Conservation (phyloP, 2,888 invertebrate genomes). For the Hyles lineata region DNA sequence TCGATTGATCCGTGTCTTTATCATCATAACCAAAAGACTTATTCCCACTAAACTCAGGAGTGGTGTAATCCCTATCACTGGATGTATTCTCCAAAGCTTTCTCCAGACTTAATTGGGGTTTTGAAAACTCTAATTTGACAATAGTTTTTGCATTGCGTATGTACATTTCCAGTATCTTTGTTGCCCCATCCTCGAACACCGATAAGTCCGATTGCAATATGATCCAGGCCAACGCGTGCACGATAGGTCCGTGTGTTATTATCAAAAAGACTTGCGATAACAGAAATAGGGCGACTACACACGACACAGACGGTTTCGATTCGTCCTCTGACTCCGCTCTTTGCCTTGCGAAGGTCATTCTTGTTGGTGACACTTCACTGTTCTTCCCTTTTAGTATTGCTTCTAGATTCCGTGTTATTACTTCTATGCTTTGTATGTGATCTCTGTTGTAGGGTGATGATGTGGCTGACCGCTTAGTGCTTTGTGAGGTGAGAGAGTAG, state of each 20-base stretch:
- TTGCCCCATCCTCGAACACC: constrained; percentile 88
- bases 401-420: constrained; percentile 86
- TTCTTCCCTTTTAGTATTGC: constrained; percentile 86
- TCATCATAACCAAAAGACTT: constrained; percentile 72
- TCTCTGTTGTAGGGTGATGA: constrained; percentile 75
- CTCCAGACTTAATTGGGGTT: constrained; percentile 90
- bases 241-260: constrained; percentile 95
- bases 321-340: constrained; percentile 82
- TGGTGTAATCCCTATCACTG: constrained; percentile 76
- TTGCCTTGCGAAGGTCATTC: constrained; percentile 67
- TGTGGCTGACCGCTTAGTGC: constrained; percentile 55
- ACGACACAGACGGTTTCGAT: constrained; percentile 90
- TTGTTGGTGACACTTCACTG: constrained; percentile 77
- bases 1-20: constrained; percentile 74
- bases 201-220: constrained; percentile 93
- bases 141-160: constrained; percentile 83
- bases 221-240: constrained; percentile 95
- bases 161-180: constrained; percentile 87
- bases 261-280: constrained; percentile 98
- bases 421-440: constrained; percentile 83
- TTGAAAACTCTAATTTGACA: constrained; percentile 87
- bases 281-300: constrained; percentile 95
- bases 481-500: constrained; percentile 90
- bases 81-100: constrained; percentile 87
- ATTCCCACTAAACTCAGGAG: constrained; percentile 71